Base-by-base conservation (phyloP, 2,888 invertebrate genomes). In the Congeria kusceri region DNA sequence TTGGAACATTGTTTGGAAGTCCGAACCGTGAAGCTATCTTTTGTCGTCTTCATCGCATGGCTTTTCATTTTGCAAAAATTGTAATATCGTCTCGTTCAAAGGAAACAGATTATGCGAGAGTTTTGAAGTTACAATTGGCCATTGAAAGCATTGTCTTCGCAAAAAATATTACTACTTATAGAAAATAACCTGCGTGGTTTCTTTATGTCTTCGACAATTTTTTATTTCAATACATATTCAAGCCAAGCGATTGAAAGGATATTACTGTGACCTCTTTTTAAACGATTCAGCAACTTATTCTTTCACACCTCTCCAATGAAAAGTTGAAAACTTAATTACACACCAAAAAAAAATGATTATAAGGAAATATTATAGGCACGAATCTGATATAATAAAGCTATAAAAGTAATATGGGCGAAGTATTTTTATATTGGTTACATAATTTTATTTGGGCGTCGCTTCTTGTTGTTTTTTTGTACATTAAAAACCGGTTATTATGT, bases 221-320 rank as follows among this genome's bases (percentile, higher is more conserved):
- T 65, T 39, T 47, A 72, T 65, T 65, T 65, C 72, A 72, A 72
- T 72, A 58, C 53, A 29, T 66, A 72, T 66, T 61, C 58, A 65
- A 47, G 57, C n/a, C 20, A 20, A 32, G 47, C 57, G 28, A 53
- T 56, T 64, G 57, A 72, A 72, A 65, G 66, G 32, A 63, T 29
- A 70, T 61, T 69, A 15, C 56, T 56, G 39, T 63, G 70, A 70
- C 70, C 70, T 63, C 25, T 15, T 53, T 63, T 69, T 49, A 61
- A 70, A 70, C 47, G n/a, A 62, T 62, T 62, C 44, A 53, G 56
- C 47, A 68, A 32, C 39, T 44, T 25, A 63, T 62, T 46, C 53
- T 47, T 63, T 68, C 64, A 63, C 57, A 63, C 74, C 64, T 57
- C 49, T 49, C 29, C 53, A 27, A 13, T 39, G 39, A 39, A 39